Evolutionary conservation across 1,140 invertebrate genomes (phyloP), one percentile per base, ranked within the genome.

Genomic region (Procambarus virginalis): DNA sequence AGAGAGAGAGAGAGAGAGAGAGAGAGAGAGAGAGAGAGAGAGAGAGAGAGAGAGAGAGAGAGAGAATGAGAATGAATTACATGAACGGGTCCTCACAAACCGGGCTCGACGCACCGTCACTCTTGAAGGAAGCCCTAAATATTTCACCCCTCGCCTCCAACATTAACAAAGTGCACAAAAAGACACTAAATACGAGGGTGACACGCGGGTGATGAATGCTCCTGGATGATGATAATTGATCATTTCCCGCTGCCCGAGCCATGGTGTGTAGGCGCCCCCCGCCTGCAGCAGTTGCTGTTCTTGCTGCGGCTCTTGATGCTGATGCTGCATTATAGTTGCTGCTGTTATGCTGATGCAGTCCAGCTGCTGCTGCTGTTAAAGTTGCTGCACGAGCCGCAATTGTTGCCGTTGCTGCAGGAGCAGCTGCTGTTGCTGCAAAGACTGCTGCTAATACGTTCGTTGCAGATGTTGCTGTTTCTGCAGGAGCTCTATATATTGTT

Each of bases 91-190:
- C 10, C 3, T 55, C 51, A 55, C 8, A 9, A 55, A 55, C 51
- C 12, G 12, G 6, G 51, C 51, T 4, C 12, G 51, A 55, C n/a
- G 48, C 76, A 78, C 76, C 22, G 17, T 78, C 3, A 46, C 46
- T 78, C 45, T 78, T 17, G 49, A 20, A 78, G 77, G 20, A 17
- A 17, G 51, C 6, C 80, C 9, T 46, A 70, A 58, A 76, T 84
- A 82, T 82, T 82, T 82, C 60, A 64, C 58, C 80, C 34, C 51
- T 12, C n/a, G 22, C n/a, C 34, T 34, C 34, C 22, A 82, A 58
- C 80, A 82, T 82, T 82, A 82, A 82, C 68, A 82, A 82, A 68
- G 10, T 68, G 58, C 20, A 82, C 80, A 68, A 82, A 82, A 82
- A 82, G 80, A 22, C 68, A 82, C 58, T 68, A 82, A 68, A 60